Evolutionary conservation across 1,140 invertebrate genomes (phyloP).

Genomic region (Babylonia areolata): DNA sequence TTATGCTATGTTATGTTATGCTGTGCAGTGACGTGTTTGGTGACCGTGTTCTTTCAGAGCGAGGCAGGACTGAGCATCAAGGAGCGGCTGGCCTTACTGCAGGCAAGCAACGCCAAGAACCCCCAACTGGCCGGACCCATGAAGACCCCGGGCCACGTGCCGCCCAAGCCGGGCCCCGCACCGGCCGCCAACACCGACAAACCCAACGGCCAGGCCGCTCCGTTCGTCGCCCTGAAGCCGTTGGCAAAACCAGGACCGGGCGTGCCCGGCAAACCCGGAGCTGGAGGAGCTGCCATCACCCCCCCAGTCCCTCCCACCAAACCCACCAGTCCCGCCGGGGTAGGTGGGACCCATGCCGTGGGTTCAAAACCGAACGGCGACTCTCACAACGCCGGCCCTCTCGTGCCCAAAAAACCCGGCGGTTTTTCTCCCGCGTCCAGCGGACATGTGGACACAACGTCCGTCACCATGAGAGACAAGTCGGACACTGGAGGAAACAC

Average conservation of each 20-base stretch:
- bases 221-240: background rate
- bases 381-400: background rate
- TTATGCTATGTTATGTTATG: background rate
- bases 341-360: too few relatives aligned
- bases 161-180: background rate
- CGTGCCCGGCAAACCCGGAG: background rate
- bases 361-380: too few relatives aligned
- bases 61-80: background rate
- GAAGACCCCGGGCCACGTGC: background rate
- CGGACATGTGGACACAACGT: too few relatives aligned
- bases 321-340: too few relatives aligned
- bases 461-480: background rate
- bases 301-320: too few relatives aligned
- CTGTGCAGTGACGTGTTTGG: too few relatives aligned
- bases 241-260: background rate
- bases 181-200: background rate
- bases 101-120: background rate
- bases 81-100: conserved; percentile 2
- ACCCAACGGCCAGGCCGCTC: background rate
- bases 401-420: background rate
- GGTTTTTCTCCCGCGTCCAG: background rate
- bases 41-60: background rate
- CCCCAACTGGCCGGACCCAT: background rate
- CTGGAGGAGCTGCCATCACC: background rate
- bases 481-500: background rate